phyloP scores from a whole-genome alignment of 2,888 invertebrate species.

The Sisyra terminalis region DNA sequence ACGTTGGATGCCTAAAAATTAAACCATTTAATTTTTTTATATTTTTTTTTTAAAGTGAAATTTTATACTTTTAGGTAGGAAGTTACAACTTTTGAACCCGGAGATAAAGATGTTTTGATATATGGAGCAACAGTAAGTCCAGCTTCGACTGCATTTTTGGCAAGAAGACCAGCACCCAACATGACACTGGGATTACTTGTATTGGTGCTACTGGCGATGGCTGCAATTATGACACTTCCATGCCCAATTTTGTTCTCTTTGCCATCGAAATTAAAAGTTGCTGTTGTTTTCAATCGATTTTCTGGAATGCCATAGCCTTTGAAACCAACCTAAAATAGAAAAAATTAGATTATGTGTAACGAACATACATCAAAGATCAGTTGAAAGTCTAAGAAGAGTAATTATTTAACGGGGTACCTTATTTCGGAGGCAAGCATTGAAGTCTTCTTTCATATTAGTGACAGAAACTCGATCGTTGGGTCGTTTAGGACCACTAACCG shows the following conservation, averaged over 20 bases:
- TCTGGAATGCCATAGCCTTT: constrained; percentile 74
- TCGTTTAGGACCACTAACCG: constrained; percentile 91
- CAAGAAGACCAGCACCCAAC: constrained; percentile 86
- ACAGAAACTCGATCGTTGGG: constrained; percentile 94
- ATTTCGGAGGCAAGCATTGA: constrained; percentile 63
- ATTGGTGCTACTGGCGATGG: constrained; percentile 96
- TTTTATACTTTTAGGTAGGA: constrained; percentile 59
- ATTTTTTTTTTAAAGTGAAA: background rate
- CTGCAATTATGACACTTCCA: constrained; percentile 92
- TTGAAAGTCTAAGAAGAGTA: no score
- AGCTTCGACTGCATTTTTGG: constrained; percentile 84
- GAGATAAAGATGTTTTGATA: constrained; percentile 93
- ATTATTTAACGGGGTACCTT: no score
- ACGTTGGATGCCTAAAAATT: constrained; percentile 77
- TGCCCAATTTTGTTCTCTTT: constrained; percentile 64
- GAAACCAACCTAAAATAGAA: constrained; percentile 60
- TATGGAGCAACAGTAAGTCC: constrained; percentile 82
- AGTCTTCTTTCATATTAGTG: constrained; percentile 78
- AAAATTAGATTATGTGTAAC: no score
- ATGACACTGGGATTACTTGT: constrained; percentile 97
- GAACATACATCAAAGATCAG: no score
- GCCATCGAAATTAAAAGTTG: constrained; percentile 68
- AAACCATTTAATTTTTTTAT: no score
- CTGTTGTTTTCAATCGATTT: constrained; percentile 42
- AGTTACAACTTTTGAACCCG: constrained; percentile 89